Base-by-base conservation (phyloP, 2,113 vertebrate species). In the Fregetta grallaria region DNA sequence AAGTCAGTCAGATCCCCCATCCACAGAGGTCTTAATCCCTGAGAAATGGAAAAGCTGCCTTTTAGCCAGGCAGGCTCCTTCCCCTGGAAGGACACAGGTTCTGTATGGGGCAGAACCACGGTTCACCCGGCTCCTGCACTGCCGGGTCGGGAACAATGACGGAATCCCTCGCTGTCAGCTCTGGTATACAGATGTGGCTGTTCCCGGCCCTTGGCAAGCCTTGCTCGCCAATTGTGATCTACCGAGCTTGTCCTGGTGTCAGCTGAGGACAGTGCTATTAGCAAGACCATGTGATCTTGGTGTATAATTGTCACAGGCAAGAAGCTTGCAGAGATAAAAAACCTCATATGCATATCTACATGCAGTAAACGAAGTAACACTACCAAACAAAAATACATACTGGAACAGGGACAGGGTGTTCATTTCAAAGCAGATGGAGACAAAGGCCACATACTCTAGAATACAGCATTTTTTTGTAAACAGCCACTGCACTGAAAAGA, bases 171-270 rank as follows among this genome's bases (percentile, higher is more conserved):
- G 4, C 49, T 13, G 27, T 32, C 2, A 2, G 1, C 36, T 16
- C 8, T 3, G 4, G 36, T 7, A 3, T 8, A 2, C 4, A 21
- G 55, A 15, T 17, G 17, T 0, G 5, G 19, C 55, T 17, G 21
- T 16, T 42, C 44, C 61, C 55, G 55, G 16, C 17, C 45, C 32
- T 32, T n/a, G 52, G 53, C 15, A 18, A 27, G 40, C 50, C 26
- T 18, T 23, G 23, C 80, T 52, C 5, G 27, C 50, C 6, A 5
- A 8, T 19, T 13, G 20, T 52, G 16, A 61, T 20, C 32, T 36
- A 17, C 50, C 8, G 3, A 11, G 55, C 32, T 14, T 38, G 53
- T 52, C 30, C 25, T 27, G 8, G 58, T 9, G 30, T 8, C 59
- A 50, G 59, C n/a, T 2, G 11, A 80, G 67, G n/a, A 50, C 3